Base-by-base conservation (phyloP, 2,113 vertebrate species). In the Hirundichthys speculiger region DNA sequence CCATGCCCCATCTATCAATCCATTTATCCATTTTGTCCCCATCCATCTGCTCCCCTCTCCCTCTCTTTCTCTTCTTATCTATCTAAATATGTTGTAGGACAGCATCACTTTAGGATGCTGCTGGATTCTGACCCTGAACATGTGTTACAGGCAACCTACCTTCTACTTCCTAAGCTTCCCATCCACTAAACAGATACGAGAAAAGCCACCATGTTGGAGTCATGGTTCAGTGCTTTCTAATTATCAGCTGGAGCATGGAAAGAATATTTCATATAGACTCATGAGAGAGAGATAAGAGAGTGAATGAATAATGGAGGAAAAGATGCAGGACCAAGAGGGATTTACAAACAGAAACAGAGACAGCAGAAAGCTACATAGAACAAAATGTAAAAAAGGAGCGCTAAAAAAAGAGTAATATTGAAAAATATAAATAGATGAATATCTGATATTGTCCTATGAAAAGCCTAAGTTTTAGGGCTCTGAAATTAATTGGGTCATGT, bases 251-350 rank as follows among this genome's bases (percentile, higher is more conserved):
- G 50, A 79, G 79, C 61, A 56, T 20, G 71, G 79, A 75, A 69
- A 55, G 73, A 86, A 87, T 85, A 87, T 90, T 87, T 84, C 78
- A 86, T 85, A 75, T 58, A 74, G 77, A 69, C 66, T 63, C 80
- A 48, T 38, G 62, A 83, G 79, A 64, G 47, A 56, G 57, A 73
- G 84, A 80, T 78, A 72, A 80, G 60, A 77, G 52, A 69, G 67
- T 47, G 68, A 53, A 49, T 40, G 55, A 62, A 24, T 42, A 53
- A 78, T 49, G 30, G 34, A 49, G 54, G 50, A 34, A 57, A 25
- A 51, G 24, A 79, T 3, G 38, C 42, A 48, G 51, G 13, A 30
- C 30, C 14, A 49, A 40, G 8, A 58, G 10, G 56, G 42, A 67
- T 10, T 19, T 1, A 34, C 24, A 60, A 53, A 75, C 27, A 65